Base-by-base conservation (phyloP, 2,888 invertebrate species). In the Dryadula phaetusa region DNA sequence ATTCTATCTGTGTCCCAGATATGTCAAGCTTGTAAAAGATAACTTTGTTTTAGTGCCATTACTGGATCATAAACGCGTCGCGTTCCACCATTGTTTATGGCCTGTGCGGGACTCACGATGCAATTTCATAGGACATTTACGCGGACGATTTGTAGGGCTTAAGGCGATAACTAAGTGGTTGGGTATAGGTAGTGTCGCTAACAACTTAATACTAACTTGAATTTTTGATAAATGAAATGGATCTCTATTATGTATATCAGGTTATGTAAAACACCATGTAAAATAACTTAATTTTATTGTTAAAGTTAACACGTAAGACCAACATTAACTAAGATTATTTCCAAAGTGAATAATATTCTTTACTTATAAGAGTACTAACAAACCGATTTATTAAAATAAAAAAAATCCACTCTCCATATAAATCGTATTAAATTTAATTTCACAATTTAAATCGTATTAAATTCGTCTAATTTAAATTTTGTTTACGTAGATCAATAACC, bases 121-220 rank as follows among this genome's bases (percentile, higher is more conserved):
- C 88, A 88, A 90, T 90, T 90, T 88, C 83, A 79, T 85, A 82
- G 85, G 85, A 88, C 86, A 85, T 88, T 90, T 87, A 84, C 78
- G 76, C 44, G 66, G 82, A 83, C 84, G 82, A 88, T 88, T 88
- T 87, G 90, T 85, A 75, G 78, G 74, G 81, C 83, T 83, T 74
- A 75, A 67, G 82, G 84, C 84, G 82, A 83, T 85, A 85, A 77
- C 73, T 81, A 80, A 84, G 84, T 82, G 83, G 81, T 73, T 72
- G 73, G 72, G 74, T 70, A 74, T 71, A 65, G 62, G 77, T 81
- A 79, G 78, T 82, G 85, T 83, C 81, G 77, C 82, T 77, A 76
- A 78, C 79, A 81, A 79, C 75, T 76, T 72, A 60, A 60, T 60
- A 12, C 32, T 18, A 44, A 60, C 44, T 60, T 60, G 6, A 42